Conservation (phyloP, 2,888 invertebrate species). For the Nineta flava region DNA sequence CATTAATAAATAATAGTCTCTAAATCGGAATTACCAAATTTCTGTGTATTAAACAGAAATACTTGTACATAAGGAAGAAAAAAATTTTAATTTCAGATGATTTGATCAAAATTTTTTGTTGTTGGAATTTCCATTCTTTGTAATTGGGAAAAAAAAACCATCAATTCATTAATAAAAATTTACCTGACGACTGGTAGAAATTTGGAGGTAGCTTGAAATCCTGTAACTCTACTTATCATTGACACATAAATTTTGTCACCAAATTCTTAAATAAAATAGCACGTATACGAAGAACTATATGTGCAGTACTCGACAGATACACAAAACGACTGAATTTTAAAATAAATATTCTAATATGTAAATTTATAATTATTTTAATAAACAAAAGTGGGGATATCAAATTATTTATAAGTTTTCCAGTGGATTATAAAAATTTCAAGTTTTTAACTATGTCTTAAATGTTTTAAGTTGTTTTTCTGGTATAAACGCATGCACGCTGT, state of each 20-base stretch:
- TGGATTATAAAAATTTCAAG: not conserved
- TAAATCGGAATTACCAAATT: too few relatives aligned
- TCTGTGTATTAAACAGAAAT: too few relatives aligned
- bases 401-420: not conserved
- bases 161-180: conserved; percentile 7
- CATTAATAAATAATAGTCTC: too few relatives aligned
- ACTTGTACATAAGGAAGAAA: too few relatives aligned
- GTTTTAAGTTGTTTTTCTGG: not conserved
- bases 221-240: conserved; percentile 26
- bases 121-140: too few relatives aligned
- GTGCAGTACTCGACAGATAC: not conserved
- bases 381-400: not conserved
- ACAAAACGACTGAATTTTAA: not conserved
- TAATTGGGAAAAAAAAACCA: not conserved
- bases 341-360: not conserved
- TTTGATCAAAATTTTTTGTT: too few relatives aligned
- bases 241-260: conserved; percentile 23
- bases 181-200: conserved; percentile 27
- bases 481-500: too few relatives aligned
- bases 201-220: conserved; percentile 22
- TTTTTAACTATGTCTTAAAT: too few relatives aligned
- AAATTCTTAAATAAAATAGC: not conserved
- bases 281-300: not conserved
- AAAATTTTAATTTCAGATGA: too few relatives aligned
- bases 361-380: not conserved